Percentiles rank a stretch among this genome's conserved stretches.
phyloP scores from a whole-genome alignment of 2,888 invertebrate species.

The Coelopa pilipes region DNA sequence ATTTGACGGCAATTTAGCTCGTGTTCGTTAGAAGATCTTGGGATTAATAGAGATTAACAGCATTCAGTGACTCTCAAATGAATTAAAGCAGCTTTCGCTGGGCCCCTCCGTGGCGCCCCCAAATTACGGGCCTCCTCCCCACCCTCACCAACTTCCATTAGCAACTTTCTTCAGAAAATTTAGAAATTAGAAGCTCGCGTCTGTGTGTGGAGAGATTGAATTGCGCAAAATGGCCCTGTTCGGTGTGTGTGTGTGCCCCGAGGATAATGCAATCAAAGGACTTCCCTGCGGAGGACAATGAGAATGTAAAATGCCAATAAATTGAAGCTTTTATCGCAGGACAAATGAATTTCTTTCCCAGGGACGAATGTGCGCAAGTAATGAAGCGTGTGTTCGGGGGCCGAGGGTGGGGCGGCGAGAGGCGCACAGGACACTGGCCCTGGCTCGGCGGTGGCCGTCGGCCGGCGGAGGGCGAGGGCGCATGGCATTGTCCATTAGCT shows the following conservation, averaged over 20 bases:
- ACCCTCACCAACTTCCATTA: too few species aligned
- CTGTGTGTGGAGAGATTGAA: too few species aligned
- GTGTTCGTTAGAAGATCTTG: too few species aligned
- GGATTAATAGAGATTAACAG: too few species aligned
- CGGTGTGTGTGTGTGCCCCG: neutral
- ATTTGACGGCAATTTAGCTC: too few species aligned
- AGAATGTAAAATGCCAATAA: constrained; percentile 29
- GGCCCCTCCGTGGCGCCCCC: too few species aligned
- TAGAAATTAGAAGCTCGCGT: too few species aligned
- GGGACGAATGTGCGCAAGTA: constrained; percentile 20
- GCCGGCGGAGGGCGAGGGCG: neutral
- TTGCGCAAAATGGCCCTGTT: too few species aligned
- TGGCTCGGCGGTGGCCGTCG: neutral
- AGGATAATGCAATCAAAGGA: constrained; percentile 32
- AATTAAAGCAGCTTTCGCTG: too few species aligned
- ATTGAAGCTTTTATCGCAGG: constrained; percentile 23
- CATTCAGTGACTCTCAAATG: too few species aligned
- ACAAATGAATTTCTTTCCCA: constrained; percentile 24
- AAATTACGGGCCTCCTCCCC: too few species aligned
- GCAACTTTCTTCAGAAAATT: too few species aligned
- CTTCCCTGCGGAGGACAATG: neutral
- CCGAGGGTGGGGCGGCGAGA: neutral
- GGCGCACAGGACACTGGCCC: neutral
- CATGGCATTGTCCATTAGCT: constrained; percentile 57
- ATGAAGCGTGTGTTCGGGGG: constrained; percentile 18